Percentiles rank a stretch among this genome's conserved stretches.
phyloP scores from a whole-genome alignment of 2,113 vertebrate species.

The Polyodon spathula region DNA sequence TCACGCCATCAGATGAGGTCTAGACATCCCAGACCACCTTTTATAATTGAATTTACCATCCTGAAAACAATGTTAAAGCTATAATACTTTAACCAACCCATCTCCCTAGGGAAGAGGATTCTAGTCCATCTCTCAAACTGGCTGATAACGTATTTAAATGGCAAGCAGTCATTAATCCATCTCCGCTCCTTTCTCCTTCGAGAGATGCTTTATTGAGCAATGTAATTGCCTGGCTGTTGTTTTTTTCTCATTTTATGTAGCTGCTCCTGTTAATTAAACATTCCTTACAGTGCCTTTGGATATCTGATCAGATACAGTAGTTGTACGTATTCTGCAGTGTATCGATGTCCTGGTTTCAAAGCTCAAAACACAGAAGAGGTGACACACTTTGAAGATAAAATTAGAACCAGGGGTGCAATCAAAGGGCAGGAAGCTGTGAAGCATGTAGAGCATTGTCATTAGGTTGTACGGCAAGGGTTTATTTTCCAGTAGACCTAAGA shows the following conservation, averaged over 20 bases:
- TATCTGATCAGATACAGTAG: conserved; percentile 65
- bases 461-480: no score
- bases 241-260: conserved; percentile 65
- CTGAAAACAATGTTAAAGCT: conserved; percentile 40
- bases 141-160: conserved; percentile 65
- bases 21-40: conserved; percentile 33
- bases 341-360: conserved; percentile 69
- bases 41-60: conserved; percentile 54
- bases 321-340: conserved; percentile 54
- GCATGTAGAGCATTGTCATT: no score
- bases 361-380: conserved; percentile 83
- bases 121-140: conserved; percentile 42
- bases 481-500: no score
- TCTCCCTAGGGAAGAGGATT: conserved; percentile 37
- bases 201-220: conserved; percentile 30
- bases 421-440: conserved; percentile 35
- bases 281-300: conserved; percentile 29
- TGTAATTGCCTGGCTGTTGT: conserved; percentile 64
- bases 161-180: conserved; percentile 52
- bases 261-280: conserved; percentile 71
- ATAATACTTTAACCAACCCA: conserved; percentile 39
- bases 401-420: conserved; percentile 68
- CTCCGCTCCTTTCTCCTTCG: conserved; percentile 41
- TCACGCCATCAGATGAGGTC: conserved; percentile 22
- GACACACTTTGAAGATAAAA: conserved; percentile 79